These are phyloP conservation scores for Anagyrus pseudococci DNA, from an alignment of 2,888 invertebrate genomes.

Conservation along the genomic window DNA sequence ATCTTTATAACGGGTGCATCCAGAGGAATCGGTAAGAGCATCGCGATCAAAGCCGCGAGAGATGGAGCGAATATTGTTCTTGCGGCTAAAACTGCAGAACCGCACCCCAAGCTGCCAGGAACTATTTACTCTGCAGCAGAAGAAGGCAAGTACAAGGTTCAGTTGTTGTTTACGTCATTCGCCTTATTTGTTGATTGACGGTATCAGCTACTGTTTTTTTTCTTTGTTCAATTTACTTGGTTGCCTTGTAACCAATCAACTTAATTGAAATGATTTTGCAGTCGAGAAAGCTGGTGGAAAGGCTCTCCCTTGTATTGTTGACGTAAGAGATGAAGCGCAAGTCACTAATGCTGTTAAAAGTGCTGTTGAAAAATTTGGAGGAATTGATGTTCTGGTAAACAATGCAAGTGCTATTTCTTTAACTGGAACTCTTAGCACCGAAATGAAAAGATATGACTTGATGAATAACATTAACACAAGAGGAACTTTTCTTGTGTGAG, in stretches of 20 bases:
- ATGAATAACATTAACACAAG: conserved; percentile 95
- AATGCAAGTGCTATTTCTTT: conserved; percentile 95
- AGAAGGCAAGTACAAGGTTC: conserved; percentile 72
- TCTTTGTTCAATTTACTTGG: neutral
- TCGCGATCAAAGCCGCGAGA: conserved; percentile 89
- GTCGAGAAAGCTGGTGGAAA: conserved; percentile 88
- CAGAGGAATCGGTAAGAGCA: conserved; percentile 94
- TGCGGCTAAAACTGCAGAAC: conserved; percentile 89
- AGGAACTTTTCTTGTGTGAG: conserved; percentile 93
- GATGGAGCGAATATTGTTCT: conserved; percentile 93
- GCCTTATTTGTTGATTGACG: no score
- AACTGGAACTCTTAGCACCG: conserved; percentile 81
- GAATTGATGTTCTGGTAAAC: conserved; percentile 93
- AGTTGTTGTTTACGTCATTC: neutral
- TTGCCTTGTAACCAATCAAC: neutral
- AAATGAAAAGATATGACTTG: conserved; percentile 96
- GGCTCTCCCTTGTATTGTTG: conserved; percentile 85
- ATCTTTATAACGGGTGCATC: conserved; percentile 96
- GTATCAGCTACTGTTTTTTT: neutral
- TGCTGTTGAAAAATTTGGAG: conserved; percentile 87
- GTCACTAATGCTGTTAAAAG: conserved; percentile 74
- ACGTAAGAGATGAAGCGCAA: conserved; percentile 84
- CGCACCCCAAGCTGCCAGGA: conserved; percentile 90
- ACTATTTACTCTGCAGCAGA: conserved; percentile 90
- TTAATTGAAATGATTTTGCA: conserved; percentile 58